Conservation (phyloP, 1,140 invertebrate species). For the Bathynomus jamesi region DNA sequence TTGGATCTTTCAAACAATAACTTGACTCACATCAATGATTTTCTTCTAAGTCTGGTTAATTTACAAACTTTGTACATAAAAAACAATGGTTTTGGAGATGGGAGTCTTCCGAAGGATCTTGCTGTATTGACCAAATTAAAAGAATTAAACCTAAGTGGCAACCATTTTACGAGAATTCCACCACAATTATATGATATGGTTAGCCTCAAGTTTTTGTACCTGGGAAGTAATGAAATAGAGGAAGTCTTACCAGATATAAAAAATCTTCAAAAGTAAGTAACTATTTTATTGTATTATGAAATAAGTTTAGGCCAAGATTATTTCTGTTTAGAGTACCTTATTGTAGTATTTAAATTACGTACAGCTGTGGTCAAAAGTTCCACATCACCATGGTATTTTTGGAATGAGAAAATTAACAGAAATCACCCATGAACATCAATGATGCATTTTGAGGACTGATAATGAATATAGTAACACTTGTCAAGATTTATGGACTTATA, state of each 20-base stretch:
- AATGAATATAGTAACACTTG: too few relatives aligned
- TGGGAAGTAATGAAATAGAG: slow-evolving; percentile 78
- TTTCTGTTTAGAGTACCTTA: too few relatives aligned
- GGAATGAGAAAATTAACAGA: too few relatives aligned
- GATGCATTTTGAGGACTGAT: too few relatives aligned
- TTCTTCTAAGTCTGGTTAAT: slow-evolving; percentile 58
- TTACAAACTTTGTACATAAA: slow-evolving; percentile 71
- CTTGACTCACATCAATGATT: slow-evolving; percentile 63
- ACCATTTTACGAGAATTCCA: slow-evolving; percentile 72
- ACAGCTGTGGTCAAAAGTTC: too few relatives aligned
- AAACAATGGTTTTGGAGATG: slow-evolving; percentile 74
- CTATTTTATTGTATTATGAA: too few relatives aligned
- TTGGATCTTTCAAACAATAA: slow-evolving; percentile 83
- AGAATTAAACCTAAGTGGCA: slow-evolving; percentile 88
- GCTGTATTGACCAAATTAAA: slow-evolving; percentile 52
- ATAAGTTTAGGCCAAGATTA: too few relatives aligned
- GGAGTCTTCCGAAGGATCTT: slow-evolving; percentile 78
- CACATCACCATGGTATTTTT: too few relatives aligned
- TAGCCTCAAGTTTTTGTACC: slow-evolving; percentile 71
- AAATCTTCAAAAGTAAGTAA: slow-evolving; percentile 64
- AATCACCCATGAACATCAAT: too few relatives aligned
- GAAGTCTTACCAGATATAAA: slow-evolving; percentile 71
- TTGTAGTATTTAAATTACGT: too few relatives aligned
- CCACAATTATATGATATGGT: slow-evolving; percentile 71
- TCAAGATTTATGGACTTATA: too few relatives aligned